Evolutionary conservation across 2,113 vertebrate genomes (phyloP).

Genomic region (Microcebus tavaratra): DNA sequence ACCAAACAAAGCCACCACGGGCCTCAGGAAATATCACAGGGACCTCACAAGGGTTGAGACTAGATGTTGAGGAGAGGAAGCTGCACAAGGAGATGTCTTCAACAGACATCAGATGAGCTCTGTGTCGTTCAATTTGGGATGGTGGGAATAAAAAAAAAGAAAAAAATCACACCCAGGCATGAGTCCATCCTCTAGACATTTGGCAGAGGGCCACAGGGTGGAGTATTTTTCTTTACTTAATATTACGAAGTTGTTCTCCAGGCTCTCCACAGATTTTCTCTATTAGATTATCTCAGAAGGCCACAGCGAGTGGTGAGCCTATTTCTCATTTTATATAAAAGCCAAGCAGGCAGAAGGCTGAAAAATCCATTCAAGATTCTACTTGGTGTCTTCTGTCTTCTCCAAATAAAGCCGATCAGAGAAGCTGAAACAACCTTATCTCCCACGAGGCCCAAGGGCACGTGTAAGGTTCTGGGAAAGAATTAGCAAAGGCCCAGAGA

Average conservation of each 20-base stretch:
- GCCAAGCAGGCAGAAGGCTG: slow-evolving; percentile 47
- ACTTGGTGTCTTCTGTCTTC: slow-evolving; percentile 59
- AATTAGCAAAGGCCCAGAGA: slow-evolving; percentile 54
- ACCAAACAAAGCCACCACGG: background rate
- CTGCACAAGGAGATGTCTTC: background rate
- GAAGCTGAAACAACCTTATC: slow-evolving; percentile 52
- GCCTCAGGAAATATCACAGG: background rate
- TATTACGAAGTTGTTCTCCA: background rate
- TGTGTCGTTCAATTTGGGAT: background rate
- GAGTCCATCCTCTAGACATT: background rate
- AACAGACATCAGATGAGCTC: background rate
- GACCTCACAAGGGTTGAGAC: background rate
- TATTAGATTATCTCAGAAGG: slow-evolving; percentile 53
- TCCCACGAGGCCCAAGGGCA: slow-evolving; percentile 37
- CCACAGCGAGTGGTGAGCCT: slow-evolving; percentile 11
- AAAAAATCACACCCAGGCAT: no score
- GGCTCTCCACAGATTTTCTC: slow-evolving; percentile 20
- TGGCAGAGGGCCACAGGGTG: background rate
- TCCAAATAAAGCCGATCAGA: slow-evolving; percentile 42
- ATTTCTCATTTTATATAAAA: slow-evolving; percentile 64
- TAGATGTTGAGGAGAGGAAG: background rate
- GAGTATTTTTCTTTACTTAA: slow-evolving; percentile 24
- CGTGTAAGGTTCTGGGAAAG: slow-evolving; percentile 26
- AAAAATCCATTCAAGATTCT: slow-evolving; percentile 56
- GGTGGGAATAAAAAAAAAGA: background rate